These are phyloP conservation scores for Latrodectus hesperus DNA, from an alignment of 2,888 invertebrate species.

Conservation along the genomic window DNA sequence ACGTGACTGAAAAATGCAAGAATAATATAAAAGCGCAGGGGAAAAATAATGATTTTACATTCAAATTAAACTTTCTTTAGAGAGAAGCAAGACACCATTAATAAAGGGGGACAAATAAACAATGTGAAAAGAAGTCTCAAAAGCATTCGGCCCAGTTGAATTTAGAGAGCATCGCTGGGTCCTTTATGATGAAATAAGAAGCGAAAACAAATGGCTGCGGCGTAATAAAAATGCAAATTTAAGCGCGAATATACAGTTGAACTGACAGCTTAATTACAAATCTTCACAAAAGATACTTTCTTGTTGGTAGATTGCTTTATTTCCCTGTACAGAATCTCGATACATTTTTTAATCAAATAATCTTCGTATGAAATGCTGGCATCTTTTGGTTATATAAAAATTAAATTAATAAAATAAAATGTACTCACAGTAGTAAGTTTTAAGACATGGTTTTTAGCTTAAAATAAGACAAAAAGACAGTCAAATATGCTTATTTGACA, in stretches of 20 bases:
- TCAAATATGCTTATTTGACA: too few relatives aligned
- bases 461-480: too few relatives aligned
- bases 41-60: conserved; percentile 41
- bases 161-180: background rate
- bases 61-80: conserved; percentile 21
- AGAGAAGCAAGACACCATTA: conserved; percentile 13
- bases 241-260: background rate
- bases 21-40: conserved; percentile 21
- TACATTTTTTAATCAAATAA: too few relatives aligned
- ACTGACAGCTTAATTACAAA: conserved; percentile 28
- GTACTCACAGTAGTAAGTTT: too few relatives aligned
- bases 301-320: background rate
- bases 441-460: too few relatives aligned
- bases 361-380: too few relatives aligned
- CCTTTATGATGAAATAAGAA: conserved; percentile 20
- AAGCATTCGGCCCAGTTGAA: background rate
- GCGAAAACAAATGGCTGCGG: conserved; percentile 11
- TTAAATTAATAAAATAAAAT: too few relatives aligned
- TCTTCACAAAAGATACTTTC: background rate
- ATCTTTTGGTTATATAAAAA: too few relatives aligned
- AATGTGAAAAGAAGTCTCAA: background rate
- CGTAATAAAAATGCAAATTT: conserved; percentile 42
- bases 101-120: conserved; percentile 35
- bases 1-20: conserved; percentile 6
- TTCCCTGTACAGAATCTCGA: background rate